These are phyloP conservation scores for Zingel zingel DNA, from an alignment of 2,113 vertebrate species.

Conservation along the genomic window DNA sequence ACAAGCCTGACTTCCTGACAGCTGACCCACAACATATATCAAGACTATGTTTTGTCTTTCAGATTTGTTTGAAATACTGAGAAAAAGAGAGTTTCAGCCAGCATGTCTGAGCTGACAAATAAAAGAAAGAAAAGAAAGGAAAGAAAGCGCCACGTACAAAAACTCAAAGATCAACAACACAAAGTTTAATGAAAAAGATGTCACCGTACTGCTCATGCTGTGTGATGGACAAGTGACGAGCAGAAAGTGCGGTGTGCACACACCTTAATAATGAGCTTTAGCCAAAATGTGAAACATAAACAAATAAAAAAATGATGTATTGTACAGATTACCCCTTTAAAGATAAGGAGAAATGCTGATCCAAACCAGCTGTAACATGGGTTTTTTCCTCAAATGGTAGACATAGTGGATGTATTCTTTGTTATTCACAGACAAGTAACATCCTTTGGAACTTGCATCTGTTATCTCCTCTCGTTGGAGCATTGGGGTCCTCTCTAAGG, in stretches of 20 bases:
- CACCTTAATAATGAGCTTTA: background rate
- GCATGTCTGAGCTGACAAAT: constrained; percentile 11
- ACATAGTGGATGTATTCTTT: constrained; percentile 24
- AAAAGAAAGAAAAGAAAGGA: background rate
- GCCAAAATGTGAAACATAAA: constrained; percentile 11
- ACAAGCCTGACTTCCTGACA: constrained; percentile 56
- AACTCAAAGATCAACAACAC: constrained; percentile 23
- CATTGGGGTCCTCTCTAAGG: constrained; percentile 59
- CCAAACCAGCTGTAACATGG: constrained; percentile 10
- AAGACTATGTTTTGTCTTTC: constrained; percentile 38
- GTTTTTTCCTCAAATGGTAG: constrained; percentile 34
- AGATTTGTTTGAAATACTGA: constrained; percentile 26
- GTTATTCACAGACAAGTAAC: constrained; percentile 45
- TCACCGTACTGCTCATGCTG: background rate
- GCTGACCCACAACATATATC: constrained; percentile 41
- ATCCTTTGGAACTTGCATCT: constrained; percentile 60
- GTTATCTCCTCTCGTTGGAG: constrained; percentile 65
- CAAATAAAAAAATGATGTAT: background rate
- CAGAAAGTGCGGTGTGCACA: background rate
- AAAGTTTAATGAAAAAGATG: constrained; percentile 20
- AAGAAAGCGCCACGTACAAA: background rate
- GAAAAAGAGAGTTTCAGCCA: background rate
- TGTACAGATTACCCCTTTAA: constrained; percentile 9
- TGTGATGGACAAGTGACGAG: constrained; percentile 24
- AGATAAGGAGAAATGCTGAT: constrained; percentile 28